Evolutionary conservation across 2,888 invertebrate species (phyloP).

Genomic region (Gymnosoma rotundatum): DNA sequence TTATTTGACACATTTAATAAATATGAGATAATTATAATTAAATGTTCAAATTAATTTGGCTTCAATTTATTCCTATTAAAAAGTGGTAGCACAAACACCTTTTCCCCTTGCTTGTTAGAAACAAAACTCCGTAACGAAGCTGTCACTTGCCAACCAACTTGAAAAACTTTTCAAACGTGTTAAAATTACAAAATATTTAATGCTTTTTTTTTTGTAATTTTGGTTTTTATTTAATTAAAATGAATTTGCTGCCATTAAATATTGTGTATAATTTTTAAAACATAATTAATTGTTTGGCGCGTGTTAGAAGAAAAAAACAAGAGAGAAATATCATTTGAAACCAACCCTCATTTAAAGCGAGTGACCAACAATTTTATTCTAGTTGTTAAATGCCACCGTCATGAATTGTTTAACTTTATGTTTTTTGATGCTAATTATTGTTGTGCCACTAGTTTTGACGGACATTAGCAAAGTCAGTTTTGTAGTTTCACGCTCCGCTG

Average conservation of each 20-base stretch:
- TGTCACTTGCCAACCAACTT: neutral
- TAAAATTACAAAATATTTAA: slow-evolving; percentile 42
- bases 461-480: slow-evolving; percentile 8
- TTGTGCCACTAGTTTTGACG: slow-evolving; percentile 32
- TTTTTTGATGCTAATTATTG: slow-evolving; percentile 42
- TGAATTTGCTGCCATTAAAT: slow-evolving; percentile 59
- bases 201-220: slow-evolving; percentile 21
- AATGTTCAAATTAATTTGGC: too few species aligned
- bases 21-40: too few species aligned
- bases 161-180: slow-evolving; percentile 31
- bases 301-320: slow-evolving; percentile 29
- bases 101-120: neutral
- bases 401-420: slow-evolving; percentile 53
- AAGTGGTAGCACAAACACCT: neutral
- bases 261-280: too few species aligned
- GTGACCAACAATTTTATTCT: slow-evolving; percentile 24
- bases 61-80: too few species aligned
- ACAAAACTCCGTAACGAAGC: neutral
- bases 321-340: slow-evolving; percentile 15
- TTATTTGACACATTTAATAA: too few species aligned
- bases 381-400: slow-evolving; percentile 51
- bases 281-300: too few species aligned
- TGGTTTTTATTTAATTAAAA: slow-evolving; percentile 46
- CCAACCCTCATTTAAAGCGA: slow-evolving; percentile 4
- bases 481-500: slow-evolving; percentile 49